These are phyloP conservation scores for Odontomachus brunneus DNA, from an alignment of 1,140 invertebrate species.

Conservation along the genomic window DNA sequence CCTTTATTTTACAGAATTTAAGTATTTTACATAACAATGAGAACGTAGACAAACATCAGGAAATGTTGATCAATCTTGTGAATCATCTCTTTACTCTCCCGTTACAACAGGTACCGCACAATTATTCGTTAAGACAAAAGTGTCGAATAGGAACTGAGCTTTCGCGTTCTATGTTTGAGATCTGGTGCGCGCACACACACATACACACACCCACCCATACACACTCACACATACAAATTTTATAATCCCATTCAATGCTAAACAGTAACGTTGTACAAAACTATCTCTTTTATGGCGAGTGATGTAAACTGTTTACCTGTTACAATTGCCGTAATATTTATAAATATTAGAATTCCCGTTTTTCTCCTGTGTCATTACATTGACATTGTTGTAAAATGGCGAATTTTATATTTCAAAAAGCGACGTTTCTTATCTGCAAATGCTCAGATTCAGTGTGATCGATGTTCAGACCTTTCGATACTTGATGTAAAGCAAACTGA, in stretches of 20 bases:
- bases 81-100: slow-evolving; percentile 81
- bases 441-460: neutral
- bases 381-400: neutral
- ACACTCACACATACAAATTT: neutral
- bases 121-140: slow-evolving; percentile 40
- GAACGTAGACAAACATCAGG: slow-evolving; percentile 75
- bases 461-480: slow-evolving; percentile 23
- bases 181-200: neutral
- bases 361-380: no score
- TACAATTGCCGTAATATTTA: slow-evolving; percentile 7
- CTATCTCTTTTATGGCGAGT: slow-evolving; percentile 16
- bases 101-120: slow-evolving; percentile 77
- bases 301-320: slow-evolving; percentile 22
- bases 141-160: slow-evolving; percentile 42
- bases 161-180: slow-evolving; percentile 14
- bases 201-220: no score
- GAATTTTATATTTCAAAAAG: slow-evolving; percentile 1
- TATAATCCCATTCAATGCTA: slow-evolving; percentile 20
- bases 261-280: slow-evolving; percentile 38
- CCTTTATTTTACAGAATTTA: slow-evolving; percentile 71
- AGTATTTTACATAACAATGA: slow-evolving; percentile 71
- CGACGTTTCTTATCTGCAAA: slow-evolving; percentile 9
- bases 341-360: slow-evolving; percentile 13
- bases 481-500: slow-evolving; percentile 11
- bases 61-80: slow-evolving; percentile 79